Base-by-base conservation (phyloP, 2,888 invertebrate genomes). In the Lasioglossum villosulum region DNA sequence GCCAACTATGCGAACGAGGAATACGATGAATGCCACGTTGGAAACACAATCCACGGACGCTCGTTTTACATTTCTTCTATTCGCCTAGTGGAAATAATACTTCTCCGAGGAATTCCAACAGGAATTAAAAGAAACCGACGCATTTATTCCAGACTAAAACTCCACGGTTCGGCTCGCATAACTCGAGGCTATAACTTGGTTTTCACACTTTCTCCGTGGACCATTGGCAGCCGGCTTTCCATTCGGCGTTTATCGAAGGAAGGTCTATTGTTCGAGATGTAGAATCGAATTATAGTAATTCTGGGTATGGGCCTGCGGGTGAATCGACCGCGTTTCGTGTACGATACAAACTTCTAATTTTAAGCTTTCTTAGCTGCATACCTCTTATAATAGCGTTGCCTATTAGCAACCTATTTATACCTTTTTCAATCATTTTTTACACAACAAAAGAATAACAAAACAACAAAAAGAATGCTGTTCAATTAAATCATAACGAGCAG, bases 131-230 rank as follows among this genome's bases (percentile, higher is more conserved):
- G 56, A 68, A 45, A 74, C 39, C 16, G 71, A 52, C 80, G 52
- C 12, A 39, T 52, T 75, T 30, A 42, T 70, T 74, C 68, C 73
- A 23, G 56, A 63, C 45, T 48, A 23, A 27, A 59, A 27, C 56
- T 59, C 27, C 56, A 12, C 59, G 59, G 59, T 27, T 14, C 59
- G 59, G 59, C 27, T 59, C 27, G 30, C 59, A 59, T 66, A 66
- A 66, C 66, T 66, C 34, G 34, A 16, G n/a, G 59, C 59, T 27
- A 59, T 74, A 80, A 56, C 45, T 77, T 71, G 27, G 70, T 70
- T 56, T 45, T 34, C 45, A n/a, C 52, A 73, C 66, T 75, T 75
- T 80, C 80, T 70, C 70, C 74, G n/a, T 56, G 23, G n/a, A 4
- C 63, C 80, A 37, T 52, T 34, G 42, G 71, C 56, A 34, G 6